Percentiles rank a stretch among this genome's conserved stretches.
phyloP scores from a whole-genome alignment of 2,113 vertebrate species.

The Sphyrna mokarran region DNA sequence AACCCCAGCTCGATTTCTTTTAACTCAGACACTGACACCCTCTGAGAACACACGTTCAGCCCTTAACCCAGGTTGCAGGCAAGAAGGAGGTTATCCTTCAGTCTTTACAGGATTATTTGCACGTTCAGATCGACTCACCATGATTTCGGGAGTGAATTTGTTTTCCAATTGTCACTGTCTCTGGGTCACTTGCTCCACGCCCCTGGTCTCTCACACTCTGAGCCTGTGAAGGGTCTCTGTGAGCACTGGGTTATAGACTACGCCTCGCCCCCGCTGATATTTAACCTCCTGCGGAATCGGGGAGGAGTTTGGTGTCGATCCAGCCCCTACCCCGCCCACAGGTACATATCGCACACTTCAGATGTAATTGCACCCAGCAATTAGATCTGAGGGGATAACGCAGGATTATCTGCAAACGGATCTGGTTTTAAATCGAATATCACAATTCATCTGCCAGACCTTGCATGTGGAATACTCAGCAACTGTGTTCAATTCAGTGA shows the following conservation, averaged over 20 bases:
- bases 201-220: background rate
- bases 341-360: background rate
- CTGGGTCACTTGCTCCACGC: background rate
- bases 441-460: background rate
- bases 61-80: no score
- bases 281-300: background rate
- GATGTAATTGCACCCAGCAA: background rate
- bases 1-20: background rate
- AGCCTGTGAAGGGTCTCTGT: background rate
- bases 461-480: background rate
- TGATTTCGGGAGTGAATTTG: background rate
- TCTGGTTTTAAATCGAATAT: background rate
- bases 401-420: background rate
- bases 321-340: background rate
- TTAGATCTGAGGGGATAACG: background rate
- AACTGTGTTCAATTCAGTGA: background rate
- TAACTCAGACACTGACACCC: no score
- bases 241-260: background rate
- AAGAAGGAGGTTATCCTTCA: no score
- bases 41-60: no score
- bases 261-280: background rate
- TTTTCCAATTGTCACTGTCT: background rate
- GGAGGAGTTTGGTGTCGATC: background rate
- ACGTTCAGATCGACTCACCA: background rate
- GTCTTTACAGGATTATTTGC: background rate